Evolutionary conservation across 2,797 vertebrate species (phyloP).

Genomic region (Cygnus olor): DNA sequence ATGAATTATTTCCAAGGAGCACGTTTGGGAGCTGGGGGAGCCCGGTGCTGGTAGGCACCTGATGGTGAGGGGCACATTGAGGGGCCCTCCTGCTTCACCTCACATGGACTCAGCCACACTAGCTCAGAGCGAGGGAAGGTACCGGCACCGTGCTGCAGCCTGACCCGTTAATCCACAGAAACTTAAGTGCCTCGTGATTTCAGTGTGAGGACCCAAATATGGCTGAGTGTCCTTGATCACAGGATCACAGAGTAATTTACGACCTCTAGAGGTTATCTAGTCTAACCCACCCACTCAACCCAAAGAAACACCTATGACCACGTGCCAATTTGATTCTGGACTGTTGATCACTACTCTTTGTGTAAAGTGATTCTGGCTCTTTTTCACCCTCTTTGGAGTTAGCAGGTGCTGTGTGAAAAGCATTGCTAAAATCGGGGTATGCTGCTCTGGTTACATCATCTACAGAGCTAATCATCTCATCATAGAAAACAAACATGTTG

Average conservation of each 20-base stretch:
- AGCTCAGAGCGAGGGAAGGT: neutral
- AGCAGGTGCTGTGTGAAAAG: neutral
- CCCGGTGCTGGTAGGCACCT: neutral
- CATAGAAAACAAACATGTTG: neutral
- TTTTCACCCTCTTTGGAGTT: neutral
- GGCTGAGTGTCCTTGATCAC: neutral
- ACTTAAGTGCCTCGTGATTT: neutral
- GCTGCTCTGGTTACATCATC: neutral
- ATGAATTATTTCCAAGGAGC: neutral
- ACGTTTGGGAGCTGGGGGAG: neutral
- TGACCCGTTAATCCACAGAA: neutral
- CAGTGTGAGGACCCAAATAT: neutral
- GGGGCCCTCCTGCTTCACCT: neutral
- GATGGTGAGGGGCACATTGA: fast-evolving
- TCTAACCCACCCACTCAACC: neutral
- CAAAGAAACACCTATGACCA: neutral
- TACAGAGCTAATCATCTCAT: neutral
- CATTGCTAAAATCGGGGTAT: neutral
- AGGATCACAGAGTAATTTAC: neutral
- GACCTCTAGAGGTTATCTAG: neutral
- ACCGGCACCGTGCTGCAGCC: neutral
- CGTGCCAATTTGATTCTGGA: neutral
- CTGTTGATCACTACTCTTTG: neutral
- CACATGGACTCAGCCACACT: neutral
- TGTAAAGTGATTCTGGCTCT: neutral